Evolutionary conservation across 2,113 vertebrate genomes (phyloP), one percentile per base, ranked within the genome.

Genomic region (Phaethornis superciliosus): DNA sequence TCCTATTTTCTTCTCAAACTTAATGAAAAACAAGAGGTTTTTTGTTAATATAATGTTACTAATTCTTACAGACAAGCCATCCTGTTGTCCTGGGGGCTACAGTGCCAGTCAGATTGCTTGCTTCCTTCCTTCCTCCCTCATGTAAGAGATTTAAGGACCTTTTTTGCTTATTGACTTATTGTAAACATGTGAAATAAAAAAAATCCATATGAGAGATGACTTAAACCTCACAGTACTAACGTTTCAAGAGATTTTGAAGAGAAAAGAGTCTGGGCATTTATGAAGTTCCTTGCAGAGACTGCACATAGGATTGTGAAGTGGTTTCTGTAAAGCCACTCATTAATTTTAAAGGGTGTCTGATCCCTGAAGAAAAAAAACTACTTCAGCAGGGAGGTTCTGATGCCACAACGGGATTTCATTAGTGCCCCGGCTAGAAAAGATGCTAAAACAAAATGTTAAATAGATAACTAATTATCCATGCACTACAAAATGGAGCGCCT

Each of bases 371-470:
- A 69, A 95, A 95, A 94, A 86, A 91, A 70, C 62, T 89, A 76
- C 81, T 94, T 96, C 86, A 92, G 26, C n/a, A 14, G 58, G 75
- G 91, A 88, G 83, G 86, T 83, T 91, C 67, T 92, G 88, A 94
- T 95, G 91, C 93, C 94, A 93, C 80, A 63, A 79, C 42, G 33
- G 93, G 91, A 96, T 88, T 94, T 94, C 95, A 94, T 93, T 95
- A 96, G 77, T 33, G 59, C 88, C 71, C 77, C 5, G 2, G 60
- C 92, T 82, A 71, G 72, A 65, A 93, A 92, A 91, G 67, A 83
- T 81, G 93, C 86, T 93, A 72, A 94, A 96, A 92, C 59, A 79
- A 94, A 95, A 96, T 78, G 77, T 94, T 94, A 96, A 97, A 94
- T 96, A 97, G 94, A 91, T 95, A 58, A 47, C 69, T 93, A 96